Evolutionary conservation across 1,140 invertebrate species (phyloP).

Genomic region (Temnothorax curvispinosus): DNA sequence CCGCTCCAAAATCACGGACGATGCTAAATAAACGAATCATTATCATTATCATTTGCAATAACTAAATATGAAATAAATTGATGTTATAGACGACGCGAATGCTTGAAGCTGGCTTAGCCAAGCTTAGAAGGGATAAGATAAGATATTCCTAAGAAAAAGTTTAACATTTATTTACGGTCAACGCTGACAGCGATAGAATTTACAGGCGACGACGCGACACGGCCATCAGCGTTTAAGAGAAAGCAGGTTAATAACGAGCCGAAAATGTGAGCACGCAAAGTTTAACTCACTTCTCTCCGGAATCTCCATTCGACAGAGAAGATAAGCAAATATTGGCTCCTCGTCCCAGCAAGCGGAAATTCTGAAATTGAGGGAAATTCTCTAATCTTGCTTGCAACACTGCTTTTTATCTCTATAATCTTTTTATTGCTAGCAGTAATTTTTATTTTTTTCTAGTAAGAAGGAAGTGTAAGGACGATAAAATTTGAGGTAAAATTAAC

Average conservation of each 20-base stretch:
- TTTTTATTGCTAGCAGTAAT: not conserved
- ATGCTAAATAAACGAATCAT: too few species aligned
- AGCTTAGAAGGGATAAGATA: not conserved
- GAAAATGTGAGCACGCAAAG: not conserved
- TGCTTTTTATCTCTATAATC: not conserved
- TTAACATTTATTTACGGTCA: conserved; percentile 25
- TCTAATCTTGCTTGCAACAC: not conserved
- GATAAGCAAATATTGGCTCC: not conserved
- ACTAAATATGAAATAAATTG: too few species aligned
- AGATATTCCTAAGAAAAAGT: not conserved
- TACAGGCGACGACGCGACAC: not conserved
- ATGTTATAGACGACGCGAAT: too few species aligned
- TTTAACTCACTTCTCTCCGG: not conserved
- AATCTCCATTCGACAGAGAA: not conserved
- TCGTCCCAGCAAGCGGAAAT: not conserved
- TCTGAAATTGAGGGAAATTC: not conserved
- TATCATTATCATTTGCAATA: too few species aligned
- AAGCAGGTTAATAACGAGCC: conserved; percentile 48
- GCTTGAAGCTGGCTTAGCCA: not conserved
- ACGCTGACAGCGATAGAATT: not conserved
- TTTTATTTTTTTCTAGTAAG: not conserved
- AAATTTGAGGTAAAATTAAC: not conserved
- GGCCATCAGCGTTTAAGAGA: not conserved
- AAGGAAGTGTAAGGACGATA: not conserved
- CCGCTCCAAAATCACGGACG: too few species aligned